Evolutionary conservation across 2,797 vertebrate species (phyloP), one percentile per base, ranked within the genome.

Genomic region (Trachops cirrhosus): DNA sequence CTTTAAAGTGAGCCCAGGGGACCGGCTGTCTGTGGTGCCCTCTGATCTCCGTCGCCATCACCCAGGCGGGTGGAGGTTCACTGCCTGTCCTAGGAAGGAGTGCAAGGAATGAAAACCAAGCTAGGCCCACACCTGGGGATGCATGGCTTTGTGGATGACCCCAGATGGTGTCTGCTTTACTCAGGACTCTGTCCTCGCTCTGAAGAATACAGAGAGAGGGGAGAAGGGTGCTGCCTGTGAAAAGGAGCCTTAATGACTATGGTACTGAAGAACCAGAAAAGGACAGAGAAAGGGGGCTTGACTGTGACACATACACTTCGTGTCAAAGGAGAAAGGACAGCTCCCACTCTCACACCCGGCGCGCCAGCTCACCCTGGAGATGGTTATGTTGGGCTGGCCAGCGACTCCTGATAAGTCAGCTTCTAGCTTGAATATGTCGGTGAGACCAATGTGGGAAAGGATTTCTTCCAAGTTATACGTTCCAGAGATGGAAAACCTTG

Each of bases 301-400:
- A 50, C 78, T 75, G 74, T 57, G 10, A 84, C 90, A 19, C 5
- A 12, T 5, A 19, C 8, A 3, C 32, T 44, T 29, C 3, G 26
- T 18, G 6, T 6, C 48, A 78, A 39, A 2, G 9, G 84, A 48
- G 54, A 59, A 70, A 41, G 77, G 11, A 80, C 37, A 64, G 41
- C 9, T 3, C 22, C 9, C 80, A 50, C 11, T 0, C 24, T 39
- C 85, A 73, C 62, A 34, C 0, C 87, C 3, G 26, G 11, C 46
- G 22, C 8, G 7, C 39, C 29, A 0, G 89, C 98, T 98, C 98
- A 99, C 98, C 98, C 93, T 89, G 46, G 95, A 97, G 78, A 97
- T 94, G 68, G 94, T 95, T 68, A 97, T 85, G 22, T 3, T 85
- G 86, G 54, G 26, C 12, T 91, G 85, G 73, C 78, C 93, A 7